Percentiles rank a stretch among this genome's conserved stretches.
Conservation (phyloP, 2,113 vertebrate genomes). For the Anhinga anhinga region DNA sequence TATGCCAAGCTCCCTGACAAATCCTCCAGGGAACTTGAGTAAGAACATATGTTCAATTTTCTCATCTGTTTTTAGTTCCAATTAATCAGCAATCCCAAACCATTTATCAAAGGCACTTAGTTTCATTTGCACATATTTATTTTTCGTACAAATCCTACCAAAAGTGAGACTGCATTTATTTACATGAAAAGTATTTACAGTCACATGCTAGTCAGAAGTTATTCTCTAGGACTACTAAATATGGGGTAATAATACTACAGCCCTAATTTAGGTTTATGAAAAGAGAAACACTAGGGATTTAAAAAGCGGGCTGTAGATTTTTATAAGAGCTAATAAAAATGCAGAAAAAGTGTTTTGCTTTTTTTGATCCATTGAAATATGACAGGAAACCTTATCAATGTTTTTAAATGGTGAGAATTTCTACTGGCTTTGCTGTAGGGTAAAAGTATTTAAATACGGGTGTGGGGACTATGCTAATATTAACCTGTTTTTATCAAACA, state of each 20-base stretch:
- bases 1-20: background rate
- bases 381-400: background rate
- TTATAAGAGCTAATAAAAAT: constrained; percentile 30
- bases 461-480: background rate
- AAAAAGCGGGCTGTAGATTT: background rate
- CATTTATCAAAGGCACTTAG: background rate
- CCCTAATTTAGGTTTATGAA: constrained; percentile 14
- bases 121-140: background rate
- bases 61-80: constrained; percentile 52
- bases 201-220: background rate
- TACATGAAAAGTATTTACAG: background rate
- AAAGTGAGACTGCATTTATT: constrained; percentile 2
- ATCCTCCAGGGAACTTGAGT: constrained; percentile 25
- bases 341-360: background rate
- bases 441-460: background rate
- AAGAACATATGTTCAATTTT: constrained; percentile 40
- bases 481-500: background rate
- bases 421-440: background rate
- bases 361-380: background rate
- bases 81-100: constrained; percentile 22
- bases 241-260: background rate
- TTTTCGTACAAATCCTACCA: background rate
- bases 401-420: background rate
- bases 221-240: background rate
- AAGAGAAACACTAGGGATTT: constrained; percentile 11